phyloP scores from a whole-genome alignment of 1,140 invertebrate species.

The Trialeurodes vaporariorum region DNA sequence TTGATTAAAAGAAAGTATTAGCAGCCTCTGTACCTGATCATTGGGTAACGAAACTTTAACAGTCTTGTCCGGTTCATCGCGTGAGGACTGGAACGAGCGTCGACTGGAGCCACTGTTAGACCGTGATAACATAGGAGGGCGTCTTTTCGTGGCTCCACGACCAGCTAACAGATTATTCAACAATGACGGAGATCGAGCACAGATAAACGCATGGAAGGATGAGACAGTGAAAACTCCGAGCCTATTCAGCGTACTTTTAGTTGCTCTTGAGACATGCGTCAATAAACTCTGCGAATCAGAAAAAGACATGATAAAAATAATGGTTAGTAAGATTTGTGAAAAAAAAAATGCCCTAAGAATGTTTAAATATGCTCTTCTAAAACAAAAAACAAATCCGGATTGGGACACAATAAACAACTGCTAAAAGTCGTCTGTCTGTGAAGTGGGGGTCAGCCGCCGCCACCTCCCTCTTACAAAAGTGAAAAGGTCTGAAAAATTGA shows the following conservation, averaged over 20 bases:
- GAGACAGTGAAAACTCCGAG: conserved; percentile 95
- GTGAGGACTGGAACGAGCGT: conserved; percentile 68
- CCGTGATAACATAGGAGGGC: conserved; percentile 71
- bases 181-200: conserved; percentile 81
- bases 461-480: too few species aligned
- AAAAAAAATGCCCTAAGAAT: too few species aligned
- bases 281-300: conserved; percentile 64
- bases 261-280: conserved; percentile 86
- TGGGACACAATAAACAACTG: too few species aligned
- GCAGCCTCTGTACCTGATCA: conserved; percentile 45
- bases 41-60: conserved; percentile 86
- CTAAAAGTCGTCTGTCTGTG: too few species aligned
- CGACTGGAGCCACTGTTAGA: conserved; percentile 77
- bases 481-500: too few species aligned
- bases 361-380: too few species aligned
- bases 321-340: background rate
- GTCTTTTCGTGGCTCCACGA: conserved; percentile 73
- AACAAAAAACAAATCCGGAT: too few species aligned
- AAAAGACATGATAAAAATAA: conserved; percentile 2
- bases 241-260: conserved; percentile 88
- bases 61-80: conserved; percentile 69
- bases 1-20: conserved; percentile 9
- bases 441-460: too few species aligned
- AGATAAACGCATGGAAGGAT: conserved; percentile 95
- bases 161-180: conserved; percentile 85